Base-by-base conservation (phyloP, 2,113 vertebrate species). In the Myotis lucifugus region DNA sequence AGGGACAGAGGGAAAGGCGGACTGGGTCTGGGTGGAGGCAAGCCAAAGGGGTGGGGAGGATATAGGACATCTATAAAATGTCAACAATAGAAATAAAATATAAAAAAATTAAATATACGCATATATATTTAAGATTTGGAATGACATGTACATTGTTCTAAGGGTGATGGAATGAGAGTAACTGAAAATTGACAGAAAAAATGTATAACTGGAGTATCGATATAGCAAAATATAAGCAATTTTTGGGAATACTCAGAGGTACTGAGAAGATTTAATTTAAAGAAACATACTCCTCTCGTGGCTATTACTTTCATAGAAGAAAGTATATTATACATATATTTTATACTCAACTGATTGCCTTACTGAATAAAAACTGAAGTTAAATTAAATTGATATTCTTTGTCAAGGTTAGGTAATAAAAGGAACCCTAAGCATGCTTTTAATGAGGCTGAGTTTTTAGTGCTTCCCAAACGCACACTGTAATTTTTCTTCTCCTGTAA, bases 131-230 rank as follows among this genome's bases (percentile, higher is more conserved):
- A 23, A 70, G 5, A 85, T 86, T 32, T 64, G 19, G 70, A 88
- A 87, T 93, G 64, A 48, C 32, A 73, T 34, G 7, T 3, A 70
- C 12, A 48, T 50, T 17, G 12, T 54, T 54, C 32, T 48, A 90
- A 66, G 5, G 81, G 21, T 77, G 78, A 73, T 32, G 17, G 14
- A 72, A 17, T 81, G n/a, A 94, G 50, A 84, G 15, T 40, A 91
- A 81, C 8, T 85, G 50, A 76, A 91, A 88, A 69, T 73, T 76
- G 37, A 91, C 48, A 95, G 40, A 81, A 64, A 90, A 46, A 87
- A 87, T 54, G 84, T 93, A 50, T 86, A 61, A 81, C 12, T 90
- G 3, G 42, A 23, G 1, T 74, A 96, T 76, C 59, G 32, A 32
- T 73, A 27, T 18, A 14, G 1, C 15, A 73, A 74, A 90, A 72